phyloP scores from a whole-genome alignment of 2,797 vertebrate genomes.

The Spea hammondii region DNA sequence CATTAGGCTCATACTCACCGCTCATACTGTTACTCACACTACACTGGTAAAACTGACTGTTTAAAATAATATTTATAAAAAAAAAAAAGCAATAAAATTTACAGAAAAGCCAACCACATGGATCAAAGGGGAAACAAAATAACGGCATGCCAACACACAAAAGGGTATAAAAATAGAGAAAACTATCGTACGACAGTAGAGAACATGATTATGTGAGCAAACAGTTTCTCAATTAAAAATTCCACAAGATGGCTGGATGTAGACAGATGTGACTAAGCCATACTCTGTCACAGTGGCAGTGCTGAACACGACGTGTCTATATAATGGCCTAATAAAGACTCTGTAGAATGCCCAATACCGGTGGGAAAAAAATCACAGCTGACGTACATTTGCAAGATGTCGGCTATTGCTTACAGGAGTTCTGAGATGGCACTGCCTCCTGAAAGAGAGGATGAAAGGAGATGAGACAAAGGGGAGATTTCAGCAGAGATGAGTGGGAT shows the following conservation, averaged over 20 bases:
- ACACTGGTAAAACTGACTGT: background rate
- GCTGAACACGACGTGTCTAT: conserved; percentile 7
- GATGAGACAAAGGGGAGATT: background rate
- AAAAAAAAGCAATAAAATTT: background rate
- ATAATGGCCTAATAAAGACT: background rate
- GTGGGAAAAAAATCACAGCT: background rate
- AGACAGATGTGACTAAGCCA: background rate
- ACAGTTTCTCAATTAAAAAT: background rate
- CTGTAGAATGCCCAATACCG: background rate
- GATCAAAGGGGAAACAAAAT: background rate
- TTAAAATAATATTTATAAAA: background rate
- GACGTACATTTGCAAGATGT: background rate
- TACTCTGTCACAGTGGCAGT: background rate
- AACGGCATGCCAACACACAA: background rate
- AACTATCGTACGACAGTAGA: background rate
- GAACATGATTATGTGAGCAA: conserved; percentile 2
- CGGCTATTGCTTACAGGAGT: conserved; percentile 21
- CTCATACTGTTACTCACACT: background rate
- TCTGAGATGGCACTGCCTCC: conserved; percentile 47
- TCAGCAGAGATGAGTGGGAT: background rate
- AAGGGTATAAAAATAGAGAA: conserved; percentile 35
- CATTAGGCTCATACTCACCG: background rate
- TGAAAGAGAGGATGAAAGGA: conserved; percentile 16
- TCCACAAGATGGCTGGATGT: conserved; percentile 9
- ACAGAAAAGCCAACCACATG: background rate